These are phyloP conservation scores for Julus scanicus DNA, from an alignment of 2,888 invertebrate species.

Conservation along the genomic window DNA sequence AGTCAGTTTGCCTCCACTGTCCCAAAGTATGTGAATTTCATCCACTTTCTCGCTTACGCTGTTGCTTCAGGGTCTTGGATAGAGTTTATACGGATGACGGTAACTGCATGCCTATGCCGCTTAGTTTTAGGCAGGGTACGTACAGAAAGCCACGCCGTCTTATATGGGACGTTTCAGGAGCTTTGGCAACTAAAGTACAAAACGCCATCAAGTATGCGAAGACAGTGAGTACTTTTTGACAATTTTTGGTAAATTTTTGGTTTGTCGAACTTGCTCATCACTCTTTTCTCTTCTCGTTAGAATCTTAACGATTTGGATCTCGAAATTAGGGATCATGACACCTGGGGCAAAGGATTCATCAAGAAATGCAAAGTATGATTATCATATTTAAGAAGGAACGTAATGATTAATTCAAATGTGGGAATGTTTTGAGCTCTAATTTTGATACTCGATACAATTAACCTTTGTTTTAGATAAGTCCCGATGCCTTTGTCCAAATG, in stretches of 20 bases:
- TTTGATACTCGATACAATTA: too few relatives aligned
- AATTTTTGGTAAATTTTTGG: not conserved
- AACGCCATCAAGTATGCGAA: constrained; percentile 62
- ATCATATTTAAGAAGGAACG: too few relatives aligned
- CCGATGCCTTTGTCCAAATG: constrained; percentile 69
- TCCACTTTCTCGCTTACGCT: too few relatives aligned
- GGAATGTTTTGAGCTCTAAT: too few relatives aligned
- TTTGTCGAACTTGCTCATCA: not conserved
- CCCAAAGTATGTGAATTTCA: too few relatives aligned
- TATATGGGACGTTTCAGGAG: constrained; percentile 65
- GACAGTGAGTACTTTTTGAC: constrained; percentile 61
- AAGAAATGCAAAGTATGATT: constrained; percentile 67
- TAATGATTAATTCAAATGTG: too few relatives aligned
- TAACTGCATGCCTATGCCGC: constrained; percentile 64
- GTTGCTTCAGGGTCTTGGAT: constrained; percentile 62
- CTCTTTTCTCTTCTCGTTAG: constrained; percentile 61
- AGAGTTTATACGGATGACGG: constrained; percentile 65
- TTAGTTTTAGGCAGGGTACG: constrained; percentile 63
- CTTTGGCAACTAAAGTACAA: constrained; percentile 62
- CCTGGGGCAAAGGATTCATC: constrained; percentile 69
- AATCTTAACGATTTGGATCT: constrained; percentile 68
- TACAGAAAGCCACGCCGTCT: constrained; percentile 63
- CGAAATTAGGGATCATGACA: constrained; percentile 65
- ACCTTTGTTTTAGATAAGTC: constrained; percentile 66
- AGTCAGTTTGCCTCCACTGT: too few relatives aligned